Conservation (phyloP, 2,113 vertebrate genomes). For the Paramormyrops kingsleyae region DNA sequence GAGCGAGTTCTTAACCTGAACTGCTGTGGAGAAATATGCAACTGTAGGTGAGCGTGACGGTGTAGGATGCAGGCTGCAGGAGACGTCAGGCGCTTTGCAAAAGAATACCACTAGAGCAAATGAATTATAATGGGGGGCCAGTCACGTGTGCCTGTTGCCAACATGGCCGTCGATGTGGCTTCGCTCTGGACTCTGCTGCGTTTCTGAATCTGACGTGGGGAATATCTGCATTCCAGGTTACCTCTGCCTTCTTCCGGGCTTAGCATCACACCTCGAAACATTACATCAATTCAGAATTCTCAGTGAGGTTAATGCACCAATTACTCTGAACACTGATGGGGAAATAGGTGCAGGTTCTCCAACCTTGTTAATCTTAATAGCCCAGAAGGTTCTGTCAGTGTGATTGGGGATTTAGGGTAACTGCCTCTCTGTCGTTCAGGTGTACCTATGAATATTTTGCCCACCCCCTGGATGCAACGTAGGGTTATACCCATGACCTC, state of each 20-base stretch:
- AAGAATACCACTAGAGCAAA: neutral
- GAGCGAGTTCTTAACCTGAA: neutral
- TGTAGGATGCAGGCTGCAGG: neutral
- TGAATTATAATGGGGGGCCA: neutral
- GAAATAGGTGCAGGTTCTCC: neutral
- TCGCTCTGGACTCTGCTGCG: neutral
- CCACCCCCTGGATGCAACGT: neutral
- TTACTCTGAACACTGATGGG: neutral
- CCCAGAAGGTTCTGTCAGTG: neutral
- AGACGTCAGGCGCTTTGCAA: neutral
- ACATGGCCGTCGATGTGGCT: neutral
- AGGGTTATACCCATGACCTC: neutral
- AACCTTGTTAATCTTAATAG: neutral
- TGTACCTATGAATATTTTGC: neutral
- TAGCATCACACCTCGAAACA: neutral
- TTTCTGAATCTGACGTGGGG: neutral
- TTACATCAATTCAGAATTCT: neutral
- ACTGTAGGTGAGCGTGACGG: neutral
- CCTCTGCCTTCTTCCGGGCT: neutral
- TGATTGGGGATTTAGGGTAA: neutral
- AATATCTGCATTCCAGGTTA: neutral
- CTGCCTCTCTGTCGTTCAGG: neutral
- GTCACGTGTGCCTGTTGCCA: neutral
- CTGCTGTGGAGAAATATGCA: neutral
- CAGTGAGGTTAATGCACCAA: neutral